These are phyloP conservation scores for Caranx melampygus DNA, from an alignment of 2,113 vertebrate genomes.

Conservation along the genomic window DNA sequence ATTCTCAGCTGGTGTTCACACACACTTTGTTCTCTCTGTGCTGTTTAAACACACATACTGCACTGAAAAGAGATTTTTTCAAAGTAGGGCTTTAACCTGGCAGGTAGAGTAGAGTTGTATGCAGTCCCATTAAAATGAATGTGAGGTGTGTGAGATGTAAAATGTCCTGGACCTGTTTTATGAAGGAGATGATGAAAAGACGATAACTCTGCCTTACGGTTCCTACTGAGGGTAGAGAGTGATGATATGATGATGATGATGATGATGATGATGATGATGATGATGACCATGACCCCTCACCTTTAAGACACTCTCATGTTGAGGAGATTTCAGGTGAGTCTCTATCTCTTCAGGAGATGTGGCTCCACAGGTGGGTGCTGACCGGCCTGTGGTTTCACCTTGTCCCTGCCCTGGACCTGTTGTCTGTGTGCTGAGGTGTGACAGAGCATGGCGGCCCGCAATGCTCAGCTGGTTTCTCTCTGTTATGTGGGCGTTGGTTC, in stretches of 20 bases:
- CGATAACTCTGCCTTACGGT: not conserved
- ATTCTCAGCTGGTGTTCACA: not conserved
- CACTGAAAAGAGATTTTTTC: not conserved
- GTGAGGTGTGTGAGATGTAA: too few species aligned
- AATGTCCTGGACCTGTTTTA: too few species aligned
- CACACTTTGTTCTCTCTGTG: not conserved
- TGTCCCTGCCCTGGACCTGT: not conserved
- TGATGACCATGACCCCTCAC: not conserved
- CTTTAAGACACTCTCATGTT: not conserved
- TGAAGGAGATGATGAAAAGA: too few species aligned
- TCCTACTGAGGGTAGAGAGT: not conserved
- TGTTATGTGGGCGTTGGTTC: conserved; percentile 61
- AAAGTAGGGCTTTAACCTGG: not conserved
- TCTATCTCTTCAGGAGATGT: not conserved
- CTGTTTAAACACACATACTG: not conserved
- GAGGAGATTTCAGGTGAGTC: not conserved
- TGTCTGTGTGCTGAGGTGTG: conserved; percentile 28
- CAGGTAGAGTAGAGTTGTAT: not conserved
- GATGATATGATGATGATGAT: too few species aligned
- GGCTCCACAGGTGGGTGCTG: conserved; percentile 16
- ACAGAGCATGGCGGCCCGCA: conserved; percentile 32
- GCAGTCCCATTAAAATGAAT: not conserved
- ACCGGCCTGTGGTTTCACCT: conserved; percentile 15
- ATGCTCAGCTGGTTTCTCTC: conserved; percentile 60
- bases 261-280: too few species aligned